These are phyloP conservation scores for Anthopleura sola DNA, from an alignment of 64 coral and sea anemone species.

Conservation along the genomic window DNA sequence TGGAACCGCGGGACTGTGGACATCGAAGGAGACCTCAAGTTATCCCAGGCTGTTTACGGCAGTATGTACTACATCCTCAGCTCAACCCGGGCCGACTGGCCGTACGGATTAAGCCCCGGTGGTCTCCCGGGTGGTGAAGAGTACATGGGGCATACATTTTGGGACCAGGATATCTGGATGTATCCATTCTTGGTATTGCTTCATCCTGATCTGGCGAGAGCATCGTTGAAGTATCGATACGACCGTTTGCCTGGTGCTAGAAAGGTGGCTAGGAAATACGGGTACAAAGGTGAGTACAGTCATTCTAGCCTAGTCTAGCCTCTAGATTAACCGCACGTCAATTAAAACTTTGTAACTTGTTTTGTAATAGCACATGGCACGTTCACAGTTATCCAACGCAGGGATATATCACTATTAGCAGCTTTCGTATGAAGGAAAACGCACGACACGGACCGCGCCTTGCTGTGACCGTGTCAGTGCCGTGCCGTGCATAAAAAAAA, in stretches of 20 bases:
- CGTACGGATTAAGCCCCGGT: constrained; percentile 64
- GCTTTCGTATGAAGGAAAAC: too few species aligned
- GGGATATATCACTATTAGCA: too few species aligned
- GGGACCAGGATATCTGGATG: constrained; percentile 88
- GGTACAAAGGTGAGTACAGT: constrained; percentile 72
- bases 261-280: constrained; percentile 55
- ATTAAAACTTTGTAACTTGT: too few species aligned
- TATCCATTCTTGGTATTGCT: constrained; percentile 48
- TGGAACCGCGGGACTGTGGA: constrained; percentile 49
- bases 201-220: constrained; percentile 52
- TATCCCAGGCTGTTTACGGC: constrained; percentile 54
- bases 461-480: too few species aligned
- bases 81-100: constrained; percentile 55
- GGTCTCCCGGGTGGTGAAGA: constrained; percentile 64
- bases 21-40: constrained; percentile 51
- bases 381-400: not conserved
- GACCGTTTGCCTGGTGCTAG: constrained; percentile 59
- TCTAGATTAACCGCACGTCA: too few species aligned
- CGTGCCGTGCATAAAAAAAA: too few species aligned
- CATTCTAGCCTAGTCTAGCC: too few species aligned
- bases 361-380: not conserved
- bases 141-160: constrained; percentile 79
- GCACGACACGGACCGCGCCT: too few species aligned
- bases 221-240: constrained; percentile 38
- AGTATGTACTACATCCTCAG: constrained; percentile 67